These are phyloP conservation scores for Nomada ruficornis DNA, from an alignment of 2,888 invertebrate genomes.

Conservation along the genomic window DNA sequence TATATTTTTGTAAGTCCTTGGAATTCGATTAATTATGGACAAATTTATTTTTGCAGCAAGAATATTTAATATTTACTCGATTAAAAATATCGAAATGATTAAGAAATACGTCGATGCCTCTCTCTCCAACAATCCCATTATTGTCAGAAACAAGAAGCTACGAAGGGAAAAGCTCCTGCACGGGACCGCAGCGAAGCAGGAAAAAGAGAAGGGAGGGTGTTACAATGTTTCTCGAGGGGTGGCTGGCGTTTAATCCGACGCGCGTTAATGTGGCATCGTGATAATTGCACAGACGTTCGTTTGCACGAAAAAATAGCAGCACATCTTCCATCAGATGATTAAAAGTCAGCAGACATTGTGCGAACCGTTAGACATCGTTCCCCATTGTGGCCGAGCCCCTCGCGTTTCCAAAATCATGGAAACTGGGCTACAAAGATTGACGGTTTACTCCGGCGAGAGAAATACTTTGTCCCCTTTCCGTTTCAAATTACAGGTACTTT, in stretches of 20 bases:
- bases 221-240: slow-evolving; percentile 1
- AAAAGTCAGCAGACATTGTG: slow-evolving; percentile 57
- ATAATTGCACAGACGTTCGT: slow-evolving; percentile 58
- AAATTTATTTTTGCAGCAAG: no score
- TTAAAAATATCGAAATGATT: no score
- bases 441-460: not conserved
- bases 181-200: slow-evolving; percentile 3
- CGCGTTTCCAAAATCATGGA: slow-evolving; percentile 16
- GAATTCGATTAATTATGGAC: no score
- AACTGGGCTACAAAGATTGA: not conserved
- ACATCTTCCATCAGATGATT: slow-evolving; percentile 66
- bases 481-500: not conserved
- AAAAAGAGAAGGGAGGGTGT: slow-evolving; percentile 17
- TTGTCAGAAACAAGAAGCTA: not conserved
- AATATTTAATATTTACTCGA: no score
- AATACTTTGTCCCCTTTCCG: not conserved
- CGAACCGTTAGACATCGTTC: slow-evolving; percentile 1
- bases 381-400: slow-evolving; percentile 8
- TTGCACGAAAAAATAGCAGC: slow-evolving; percentile 5
- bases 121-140: not conserved
- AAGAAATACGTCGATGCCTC: no score
- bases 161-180: not conserved
- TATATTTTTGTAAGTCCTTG: no score
- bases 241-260: slow-evolving; percentile 37
- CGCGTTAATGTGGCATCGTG: slow-evolving; percentile 42